Evolutionary conservation across 2,113 vertebrate genomes (phyloP).

Genomic region (Stomatorhinus ivindoensis): DNA sequence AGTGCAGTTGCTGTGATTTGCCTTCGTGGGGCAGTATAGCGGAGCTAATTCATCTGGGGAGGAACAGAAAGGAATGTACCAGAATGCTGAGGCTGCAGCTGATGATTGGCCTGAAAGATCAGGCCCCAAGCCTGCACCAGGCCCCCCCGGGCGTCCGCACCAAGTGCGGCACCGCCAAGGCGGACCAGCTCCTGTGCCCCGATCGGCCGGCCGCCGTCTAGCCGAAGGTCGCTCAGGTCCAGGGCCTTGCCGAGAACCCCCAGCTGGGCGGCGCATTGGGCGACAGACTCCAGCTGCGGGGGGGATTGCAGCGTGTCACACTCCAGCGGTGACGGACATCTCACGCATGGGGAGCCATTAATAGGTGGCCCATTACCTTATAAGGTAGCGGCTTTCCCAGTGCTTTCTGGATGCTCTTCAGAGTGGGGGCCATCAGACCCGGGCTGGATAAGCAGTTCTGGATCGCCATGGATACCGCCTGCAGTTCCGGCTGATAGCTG

Average conservation of each 20-base stretch:
- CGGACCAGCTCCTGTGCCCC: constrained; percentile 65
- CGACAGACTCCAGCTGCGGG: constrained; percentile 67
- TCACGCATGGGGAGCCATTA: no score
- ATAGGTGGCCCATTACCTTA: constrained; percentile 67
- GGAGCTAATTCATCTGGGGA: not conserved
- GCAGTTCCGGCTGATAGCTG: constrained; percentile 75
- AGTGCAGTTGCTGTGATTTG: not conserved
- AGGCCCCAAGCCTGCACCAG: constrained; percentile 74
- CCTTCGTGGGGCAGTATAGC: not conserved
- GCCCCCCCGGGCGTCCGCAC: constrained; percentile 67
- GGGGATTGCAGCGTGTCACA: not conserved
- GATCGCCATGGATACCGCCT: constrained; percentile 73
- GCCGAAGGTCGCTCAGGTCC: constrained; percentile 53
- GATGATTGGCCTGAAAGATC: constrained; percentile 73
- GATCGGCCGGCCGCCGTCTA: constrained; percentile 46
- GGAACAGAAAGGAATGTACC: constrained; percentile 52
- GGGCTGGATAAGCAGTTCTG: constrained; percentile 72
- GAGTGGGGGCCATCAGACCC: constrained; percentile 47
- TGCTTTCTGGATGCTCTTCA: constrained; percentile 82
- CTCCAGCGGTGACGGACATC: not conserved
- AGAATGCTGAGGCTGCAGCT: constrained; percentile 64
- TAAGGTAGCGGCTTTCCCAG: constrained; percentile 85
- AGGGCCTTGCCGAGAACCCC: constrained; percentile 64
- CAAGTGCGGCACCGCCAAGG: constrained; percentile 63
- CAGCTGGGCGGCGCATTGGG: constrained; percentile 71